Evolutionary conservation across 37 sponge, comb jelly and placozoan species (phyloP).

Genomic region (Cladorhizidae sp.): DNA sequence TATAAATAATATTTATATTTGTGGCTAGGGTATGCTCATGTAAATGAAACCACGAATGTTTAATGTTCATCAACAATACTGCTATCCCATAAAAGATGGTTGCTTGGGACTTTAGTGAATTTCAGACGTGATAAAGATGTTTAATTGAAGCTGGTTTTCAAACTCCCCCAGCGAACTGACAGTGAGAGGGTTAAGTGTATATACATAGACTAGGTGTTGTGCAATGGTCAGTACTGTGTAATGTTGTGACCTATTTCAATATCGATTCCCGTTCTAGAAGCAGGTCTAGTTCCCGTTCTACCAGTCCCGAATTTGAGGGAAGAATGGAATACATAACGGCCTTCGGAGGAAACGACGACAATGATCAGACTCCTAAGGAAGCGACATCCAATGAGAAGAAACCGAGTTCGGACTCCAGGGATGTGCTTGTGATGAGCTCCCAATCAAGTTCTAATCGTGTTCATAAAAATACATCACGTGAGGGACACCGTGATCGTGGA

Average conservation of each 20-base stretch:
- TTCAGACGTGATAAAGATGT: too few species aligned
- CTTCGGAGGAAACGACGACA: conserved; percentile 48
- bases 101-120: too few species aligned
- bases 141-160: too few species aligned
- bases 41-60: too few species aligned
- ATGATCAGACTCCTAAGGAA: neutral
- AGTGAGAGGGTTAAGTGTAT: too few species aligned
- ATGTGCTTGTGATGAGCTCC: neutral
- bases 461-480: neutral
- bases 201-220: too few species aligned
- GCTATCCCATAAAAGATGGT: too few species aligned
- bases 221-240: too few species aligned
- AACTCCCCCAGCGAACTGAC: too few species aligned
- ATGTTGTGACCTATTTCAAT: neutral
- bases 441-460: neutral
- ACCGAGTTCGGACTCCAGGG: neutral
- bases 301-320: conserved; percentile 44
- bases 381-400: neutral
- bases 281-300: conserved; percentile 49
- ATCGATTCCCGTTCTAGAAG: neutral
- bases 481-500: neutral
- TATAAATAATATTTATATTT: too few species aligned
- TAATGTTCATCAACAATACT: too few species aligned
- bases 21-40: too few species aligned
- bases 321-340: conserved; percentile 76